phyloP scores from a whole-genome alignment of 1,140 invertebrate genomes.

The Chrysopa pallens region DNA sequence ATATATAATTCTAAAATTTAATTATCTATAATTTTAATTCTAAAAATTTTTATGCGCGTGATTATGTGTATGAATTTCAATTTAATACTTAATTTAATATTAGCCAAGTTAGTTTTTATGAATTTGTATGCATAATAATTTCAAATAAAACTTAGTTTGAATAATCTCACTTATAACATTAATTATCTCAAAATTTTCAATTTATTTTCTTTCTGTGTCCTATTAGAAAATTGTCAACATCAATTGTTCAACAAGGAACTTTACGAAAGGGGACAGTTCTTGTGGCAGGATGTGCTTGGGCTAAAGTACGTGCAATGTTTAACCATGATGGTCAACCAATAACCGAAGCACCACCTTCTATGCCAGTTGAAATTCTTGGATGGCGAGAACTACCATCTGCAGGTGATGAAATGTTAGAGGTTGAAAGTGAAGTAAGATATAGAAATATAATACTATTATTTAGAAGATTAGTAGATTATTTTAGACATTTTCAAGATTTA shows the following conservation, averaged over 20 bases:
- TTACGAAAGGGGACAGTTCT: constrained; percentile 64
- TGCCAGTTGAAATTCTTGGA: constrained; percentile 74
- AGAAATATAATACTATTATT: not conserved
- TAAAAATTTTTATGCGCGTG: no score
- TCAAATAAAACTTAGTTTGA: no score
- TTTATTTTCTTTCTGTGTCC: not conserved
- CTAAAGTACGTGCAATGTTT: constrained; percentile 72
- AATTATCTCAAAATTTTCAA: no score
- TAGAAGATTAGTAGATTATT: constrained; percentile 12
- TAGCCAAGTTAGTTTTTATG: no score
- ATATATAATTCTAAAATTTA: no score
- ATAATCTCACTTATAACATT: no score
- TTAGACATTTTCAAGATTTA: not conserved
- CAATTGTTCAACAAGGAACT: constrained; percentile 72
- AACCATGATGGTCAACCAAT: constrained; percentile 56
- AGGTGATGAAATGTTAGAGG: constrained; percentile 75
- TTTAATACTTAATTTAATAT: no score
- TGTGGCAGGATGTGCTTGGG: constrained; percentile 66
- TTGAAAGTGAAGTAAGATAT: constrained; percentile 22
- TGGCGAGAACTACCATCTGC: constrained; percentile 76
- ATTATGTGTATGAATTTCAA: no score
- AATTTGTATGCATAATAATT: not conserved
- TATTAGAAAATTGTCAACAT: constrained; percentile 67
- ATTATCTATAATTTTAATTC: no score
- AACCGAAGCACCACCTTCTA: constrained; percentile 51